Evolutionary conservation across 2,113 vertebrate species (phyloP).

Genomic region (Ciconia maguari): DNA sequence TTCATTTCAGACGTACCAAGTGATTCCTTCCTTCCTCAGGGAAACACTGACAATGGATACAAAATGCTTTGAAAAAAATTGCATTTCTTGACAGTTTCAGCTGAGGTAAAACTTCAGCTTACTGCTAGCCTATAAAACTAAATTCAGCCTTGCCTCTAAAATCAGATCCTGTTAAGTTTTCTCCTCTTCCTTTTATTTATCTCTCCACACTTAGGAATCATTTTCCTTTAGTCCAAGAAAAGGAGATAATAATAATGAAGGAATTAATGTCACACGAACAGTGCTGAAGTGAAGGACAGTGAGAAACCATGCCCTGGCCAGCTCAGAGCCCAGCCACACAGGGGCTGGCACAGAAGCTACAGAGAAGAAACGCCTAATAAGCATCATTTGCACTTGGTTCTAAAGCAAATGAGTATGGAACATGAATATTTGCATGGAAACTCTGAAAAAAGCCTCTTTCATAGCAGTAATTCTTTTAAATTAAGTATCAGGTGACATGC

Average conservation of each 20-base stretch:
- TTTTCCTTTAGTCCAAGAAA: not conserved
- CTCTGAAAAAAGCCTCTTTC: not conserved
- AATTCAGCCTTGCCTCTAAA: not conserved
- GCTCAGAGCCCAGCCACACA: not conserved
- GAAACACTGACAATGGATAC: rapidly evolving
- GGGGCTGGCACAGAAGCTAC: not conserved
- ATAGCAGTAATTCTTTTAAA: not conserved
- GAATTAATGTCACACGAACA: not conserved
- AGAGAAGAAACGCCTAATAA: no score
- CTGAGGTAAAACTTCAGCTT: not conserved
- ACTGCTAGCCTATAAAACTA: not conserved
- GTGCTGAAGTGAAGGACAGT: rapidly evolving
- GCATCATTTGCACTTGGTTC: not conserved
- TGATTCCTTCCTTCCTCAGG: not conserved
- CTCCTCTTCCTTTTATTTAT: not conserved
- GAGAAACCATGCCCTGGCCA: not conserved
- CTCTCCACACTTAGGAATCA: not conserved
- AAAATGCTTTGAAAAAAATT: not conserved
- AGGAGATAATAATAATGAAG: not conserved
- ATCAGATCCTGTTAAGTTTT: not conserved
- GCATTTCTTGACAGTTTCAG: not conserved
- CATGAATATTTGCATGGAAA: not conserved
- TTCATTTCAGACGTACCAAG: not conserved
- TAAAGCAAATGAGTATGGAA: not conserved
- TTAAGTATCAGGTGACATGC: not conserved